Base-by-base conservation (phyloP, 2,113 vertebrate species). In the Dissostichus mawsoni region DNA sequence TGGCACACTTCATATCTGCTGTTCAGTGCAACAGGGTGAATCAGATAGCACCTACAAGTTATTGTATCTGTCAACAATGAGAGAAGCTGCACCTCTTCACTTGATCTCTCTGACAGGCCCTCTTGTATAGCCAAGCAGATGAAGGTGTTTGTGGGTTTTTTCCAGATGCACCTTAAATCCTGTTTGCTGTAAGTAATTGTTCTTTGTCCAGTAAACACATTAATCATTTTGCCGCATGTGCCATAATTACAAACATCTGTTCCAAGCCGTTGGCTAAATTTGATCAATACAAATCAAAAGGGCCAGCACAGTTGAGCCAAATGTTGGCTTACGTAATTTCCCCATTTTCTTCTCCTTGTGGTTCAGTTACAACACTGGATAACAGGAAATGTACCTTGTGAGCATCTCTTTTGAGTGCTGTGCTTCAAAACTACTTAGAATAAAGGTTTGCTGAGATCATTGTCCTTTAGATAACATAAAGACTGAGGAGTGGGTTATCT, bases 171-270 rank as follows among this genome's bases (percentile, higher is more conserved):
- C 33, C 47, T 59, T 52, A 4, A 45, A 81, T 78, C 48, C 66
- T 33, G 29, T 80, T 79, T 86, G 52, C 36, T 56, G 52, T 20
- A 14, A 79, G 81, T 77, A 78, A 80, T 67, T 79, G 14, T 61
- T 73, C 68, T 59, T 76, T 36, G 71, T 80, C 69, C 82, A 74
- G 81, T 78, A 89, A 90, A 79, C 20, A 20, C 76, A 78, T 87
- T 84, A 90, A 79, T 92, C 80, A 90, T 70, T 78, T 57, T 57
- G 77, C 53, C 9, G 12, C 18, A 59, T 85, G 67, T 53, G 66
- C 48, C 17, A 33, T 89, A 87, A 93, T 90, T 76, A 75, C 77
- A 62, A 80, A 67, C 87, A 90, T 87, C 65, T 91, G 86, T 69
- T 86, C 51, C 45, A 81, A 82, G 81, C 81, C 53, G 25, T 4